phyloP scores from a whole-genome alignment of 2,888 invertebrate species.

The Drosophila anceps region DNA sequence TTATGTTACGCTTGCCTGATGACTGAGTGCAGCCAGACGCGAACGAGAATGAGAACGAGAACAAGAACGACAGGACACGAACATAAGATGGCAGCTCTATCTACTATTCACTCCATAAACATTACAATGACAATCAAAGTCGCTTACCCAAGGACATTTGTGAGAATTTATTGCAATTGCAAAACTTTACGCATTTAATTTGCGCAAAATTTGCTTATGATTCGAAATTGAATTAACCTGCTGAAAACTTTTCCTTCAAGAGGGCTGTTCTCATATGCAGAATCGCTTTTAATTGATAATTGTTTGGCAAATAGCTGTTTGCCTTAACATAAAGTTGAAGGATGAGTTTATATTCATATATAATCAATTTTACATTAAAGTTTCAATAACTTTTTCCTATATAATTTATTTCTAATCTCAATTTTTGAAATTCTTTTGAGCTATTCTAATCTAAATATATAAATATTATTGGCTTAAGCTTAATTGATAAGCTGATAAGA shows the following conservation, averaged over 20 bases:
- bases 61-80: conserved; percentile 15
- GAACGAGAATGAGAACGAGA: background rate
- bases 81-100: conserved; percentile 17
- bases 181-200: conserved; percentile 77
- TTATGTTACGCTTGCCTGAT: conserved; percentile 75
- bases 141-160: conserved; percentile 73
- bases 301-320: background rate
- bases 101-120: conserved; percentile 24
- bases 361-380: background rate
- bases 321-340: too few species aligned
- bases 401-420: too few species aligned
- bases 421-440: too few species aligned
- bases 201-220: conserved; percentile 73
- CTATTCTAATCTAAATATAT: too few species aligned
- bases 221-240: conserved; percentile 76
- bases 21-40: conserved; percentile 75
- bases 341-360: background rate
- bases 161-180: conserved; percentile 75
- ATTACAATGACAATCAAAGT: conserved; percentile 70
- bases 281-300: background rate
- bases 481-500: too few species aligned
- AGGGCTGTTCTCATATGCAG: conserved; percentile 20
- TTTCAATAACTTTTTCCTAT: background rate
- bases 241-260: conserved; percentile 52
- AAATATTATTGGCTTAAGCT: too few species aligned